Percentiles rank a stretch among this genome's conserved stretches.
These are phyloP conservation scores for Sander lucioperca DNA, from an alignment of 2,113 vertebrate genomes.

Conservation along the genomic window DNA sequence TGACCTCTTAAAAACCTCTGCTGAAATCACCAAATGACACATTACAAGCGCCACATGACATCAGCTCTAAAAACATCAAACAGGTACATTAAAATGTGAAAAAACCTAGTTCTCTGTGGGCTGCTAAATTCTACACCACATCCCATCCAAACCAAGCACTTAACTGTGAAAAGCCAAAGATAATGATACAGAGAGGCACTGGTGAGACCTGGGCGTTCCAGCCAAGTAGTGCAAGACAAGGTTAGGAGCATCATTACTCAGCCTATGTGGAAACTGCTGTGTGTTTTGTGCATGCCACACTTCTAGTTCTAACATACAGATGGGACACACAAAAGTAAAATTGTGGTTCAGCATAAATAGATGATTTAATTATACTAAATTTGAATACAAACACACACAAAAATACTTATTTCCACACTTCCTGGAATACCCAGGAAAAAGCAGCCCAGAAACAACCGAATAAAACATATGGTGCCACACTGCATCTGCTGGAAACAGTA, in stretches of 20 bases:
- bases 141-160: conserved; percentile 73
- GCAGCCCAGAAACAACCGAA: not conserved
- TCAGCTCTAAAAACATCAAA: conserved; percentile 57
- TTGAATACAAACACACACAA: not conserved
- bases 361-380: not conserved
- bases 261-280: conserved; percentile 5
- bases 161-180: conserved; percentile 75
- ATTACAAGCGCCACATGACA: conserved; percentile 60
- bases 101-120: conserved; percentile 67
- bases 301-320: conserved; percentile 22
- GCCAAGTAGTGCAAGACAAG: conserved; percentile 36
- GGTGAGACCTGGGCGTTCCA: conserved; percentile 47
- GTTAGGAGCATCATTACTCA: conserved; percentile 57
- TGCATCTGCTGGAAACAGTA: not conserved
- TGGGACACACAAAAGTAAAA: not conserved
- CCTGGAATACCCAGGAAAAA: not conserved
- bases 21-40: conserved; percentile 65
- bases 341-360: no score
- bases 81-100: conserved; percentile 56
- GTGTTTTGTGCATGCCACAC: conserved; percentile 21
- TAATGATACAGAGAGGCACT: conserved; percentile 69
- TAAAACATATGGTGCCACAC: not conserved
- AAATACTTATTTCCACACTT: not conserved
- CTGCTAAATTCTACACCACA: conserved; percentile 80
- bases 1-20: conserved; percentile 25